These are phyloP conservation scores for Ostrea denselamellosa DNA, from an alignment of 1,140 invertebrate species.

Conservation along the genomic window DNA sequence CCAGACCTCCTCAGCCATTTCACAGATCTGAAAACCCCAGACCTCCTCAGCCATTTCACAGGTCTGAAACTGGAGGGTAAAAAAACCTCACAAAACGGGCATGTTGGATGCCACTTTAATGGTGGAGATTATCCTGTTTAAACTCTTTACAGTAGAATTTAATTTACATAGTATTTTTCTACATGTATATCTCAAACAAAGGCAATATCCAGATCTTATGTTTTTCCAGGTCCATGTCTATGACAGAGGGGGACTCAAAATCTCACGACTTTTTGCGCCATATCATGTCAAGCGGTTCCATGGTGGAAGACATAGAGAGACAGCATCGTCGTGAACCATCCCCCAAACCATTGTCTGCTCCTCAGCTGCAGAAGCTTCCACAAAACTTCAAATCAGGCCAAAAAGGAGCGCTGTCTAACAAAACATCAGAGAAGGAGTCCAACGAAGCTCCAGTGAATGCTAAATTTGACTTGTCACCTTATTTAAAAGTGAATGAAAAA, in stretches of 20 bases:
- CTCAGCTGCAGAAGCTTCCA: neutral
- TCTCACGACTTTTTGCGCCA: constrained; percentile 86
- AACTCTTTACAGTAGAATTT: no score
- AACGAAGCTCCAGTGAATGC: neutral
- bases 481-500: constrained; percentile 13
- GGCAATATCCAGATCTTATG: neutral
- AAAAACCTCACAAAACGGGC: no score
- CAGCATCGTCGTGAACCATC: constrained; percentile 81
- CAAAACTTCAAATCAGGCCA: constrained; percentile 1
- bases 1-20: neutral
- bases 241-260: constrained; percentile 56
- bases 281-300: constrained; percentile 89
- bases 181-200: neutral
- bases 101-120: no score
- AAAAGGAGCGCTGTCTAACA: neutral
- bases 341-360: neutral
- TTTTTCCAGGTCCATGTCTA: constrained; percentile 60
- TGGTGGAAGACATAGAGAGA: constrained; percentile 92
- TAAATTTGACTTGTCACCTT: neutral
- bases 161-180: no score
- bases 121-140: no score
- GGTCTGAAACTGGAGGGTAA: neutral
- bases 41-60: neutral
- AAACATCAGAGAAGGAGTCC: neutral
- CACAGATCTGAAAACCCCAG: neutral